Evolutionary conservation across 2,888 invertebrate species (phyloP), one percentile per base, ranked within the genome.

Genomic region (Xanthorhoe spadicearia): DNA sequence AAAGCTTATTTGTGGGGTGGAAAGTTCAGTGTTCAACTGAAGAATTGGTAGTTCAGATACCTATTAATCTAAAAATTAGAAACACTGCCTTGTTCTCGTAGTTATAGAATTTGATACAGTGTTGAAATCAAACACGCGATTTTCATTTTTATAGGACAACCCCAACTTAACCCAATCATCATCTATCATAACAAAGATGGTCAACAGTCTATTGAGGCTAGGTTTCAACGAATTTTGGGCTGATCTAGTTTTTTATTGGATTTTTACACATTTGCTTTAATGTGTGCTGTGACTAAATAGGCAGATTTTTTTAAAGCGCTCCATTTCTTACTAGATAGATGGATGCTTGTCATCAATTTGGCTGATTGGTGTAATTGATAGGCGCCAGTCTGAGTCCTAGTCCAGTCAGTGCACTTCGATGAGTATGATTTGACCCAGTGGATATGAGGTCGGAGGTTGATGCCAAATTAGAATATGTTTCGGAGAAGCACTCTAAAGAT

Each of bases 361-460:
- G 79, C 77, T 88, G 83, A 88, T 89, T 89, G 87, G 81, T 82
- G 79, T 84, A 89, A 90, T 89, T 88, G 88, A 83, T 81, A 87
- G 88, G 89, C 89, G 88, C 88, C 89, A 72, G 87, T 88, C 88
- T 86, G 80, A 75, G 78, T 77, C 19, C 74, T 38, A 38, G 52
- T 76, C 74, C 76, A 77, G 72, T 74, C 71, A 66, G 74, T 81
- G 77, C 82, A 74, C 73, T 72, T 48, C 67, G 67, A 70, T 68
- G 50, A 51, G 49, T 66, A 62, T 63, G 23, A 62, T 68, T 70
- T 73, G 70, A 74, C 61, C 68, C 69, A 74, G 58, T 67, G 59
- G 69, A 51, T 65, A 65, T 56, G 62, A 64, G 69, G 59, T 61
- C 67, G 68, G 67, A 70, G 70, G 66, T 65, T 68, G 64, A 66